These are phyloP conservation scores for Calyptommatus sinebrachiatus DNA, from an alignment of 2,113 vertebrate species.

Conservation along the genomic window DNA sequence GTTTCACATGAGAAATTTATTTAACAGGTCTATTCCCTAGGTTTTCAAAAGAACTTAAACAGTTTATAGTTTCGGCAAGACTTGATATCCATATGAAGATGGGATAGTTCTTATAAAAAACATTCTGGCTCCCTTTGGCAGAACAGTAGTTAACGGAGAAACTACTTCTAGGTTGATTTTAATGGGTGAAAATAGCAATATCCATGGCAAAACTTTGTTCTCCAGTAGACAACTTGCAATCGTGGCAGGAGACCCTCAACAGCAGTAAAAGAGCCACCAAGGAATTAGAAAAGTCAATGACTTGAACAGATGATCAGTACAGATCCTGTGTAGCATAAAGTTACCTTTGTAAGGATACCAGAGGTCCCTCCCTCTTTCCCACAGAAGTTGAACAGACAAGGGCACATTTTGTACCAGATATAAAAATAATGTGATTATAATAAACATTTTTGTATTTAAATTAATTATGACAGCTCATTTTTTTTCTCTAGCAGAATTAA, in stretches of 20 bases:
- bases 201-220: neutral
- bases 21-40: neutral
- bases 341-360: neutral
- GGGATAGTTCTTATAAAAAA: no score
- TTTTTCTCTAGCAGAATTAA: neutral
- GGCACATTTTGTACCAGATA: neutral
- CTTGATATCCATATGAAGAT: neutral
- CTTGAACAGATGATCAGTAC: neutral
- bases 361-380: neutral
- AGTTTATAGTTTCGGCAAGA: neutral
- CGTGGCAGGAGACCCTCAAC: no score
- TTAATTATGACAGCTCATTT: neutral
- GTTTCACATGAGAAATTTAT: neutral
- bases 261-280: neutral
- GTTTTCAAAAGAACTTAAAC: neutral
- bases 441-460: neutral
- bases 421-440: neutral
- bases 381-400: neutral
- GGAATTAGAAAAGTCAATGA: neutral
- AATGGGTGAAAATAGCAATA: neutral
- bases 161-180: neutral
- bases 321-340: neutral
- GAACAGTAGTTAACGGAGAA: neutral
- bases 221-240: neutral
- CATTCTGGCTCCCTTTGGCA: neutral